Conservation (phyloP, 92 coral and sea anemone genomes). For the Heteractis magnifica region DNA sequence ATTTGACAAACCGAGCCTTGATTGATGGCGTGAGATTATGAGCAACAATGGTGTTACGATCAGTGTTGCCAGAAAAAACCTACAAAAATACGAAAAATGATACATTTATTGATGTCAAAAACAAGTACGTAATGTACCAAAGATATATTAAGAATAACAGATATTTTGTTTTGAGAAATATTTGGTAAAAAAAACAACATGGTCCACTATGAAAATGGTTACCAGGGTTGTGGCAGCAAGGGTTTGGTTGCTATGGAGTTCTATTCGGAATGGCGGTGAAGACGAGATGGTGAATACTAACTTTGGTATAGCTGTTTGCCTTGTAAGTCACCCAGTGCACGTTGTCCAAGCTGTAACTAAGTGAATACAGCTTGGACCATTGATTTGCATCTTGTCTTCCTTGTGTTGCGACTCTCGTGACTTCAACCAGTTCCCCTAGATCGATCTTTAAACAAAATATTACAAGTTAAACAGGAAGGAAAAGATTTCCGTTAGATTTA, state of each 20-base stretch:
- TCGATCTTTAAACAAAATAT: constrained; percentile 24
- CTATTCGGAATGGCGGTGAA: too few relatives aligned
- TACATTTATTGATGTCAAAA: neutral
- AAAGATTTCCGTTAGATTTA: neutral
- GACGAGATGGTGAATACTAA: constrained; percentile 2
- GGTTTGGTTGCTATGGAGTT: too few relatives aligned
- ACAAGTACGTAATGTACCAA: neutral
- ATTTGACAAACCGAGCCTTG: constrained; percentile 35
- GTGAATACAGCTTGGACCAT: constrained; percentile 27
- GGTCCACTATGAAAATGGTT: too few relatives aligned
- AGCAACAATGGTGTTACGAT: constrained; percentile 19
- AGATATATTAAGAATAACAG: too few relatives aligned
- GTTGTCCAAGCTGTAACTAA: constrained; percentile 35
- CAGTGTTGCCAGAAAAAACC: constrained; percentile 24
- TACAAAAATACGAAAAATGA: neutral
- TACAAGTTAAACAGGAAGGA: neutral
- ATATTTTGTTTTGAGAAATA: too few relatives aligned
- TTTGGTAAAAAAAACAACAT: too few relatives aligned
- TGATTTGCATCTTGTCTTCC: constrained; percentile 48
- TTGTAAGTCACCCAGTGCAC: constrained; percentile 52
- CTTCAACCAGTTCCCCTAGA: constrained; percentile 31
- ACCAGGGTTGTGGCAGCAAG: too few relatives aligned
- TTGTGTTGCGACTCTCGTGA: constrained; percentile 45
- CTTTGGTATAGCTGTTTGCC: constrained; percentile 29
- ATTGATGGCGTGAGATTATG: constrained; percentile 36